A percentile compares a stretch with the other conserved stretches of the same genome.
These are phyloP conservation scores for Oscheius myriophilus DNA, from an alignment of 2,888 invertebrate genomes.

Conservation along the genomic window DNA sequence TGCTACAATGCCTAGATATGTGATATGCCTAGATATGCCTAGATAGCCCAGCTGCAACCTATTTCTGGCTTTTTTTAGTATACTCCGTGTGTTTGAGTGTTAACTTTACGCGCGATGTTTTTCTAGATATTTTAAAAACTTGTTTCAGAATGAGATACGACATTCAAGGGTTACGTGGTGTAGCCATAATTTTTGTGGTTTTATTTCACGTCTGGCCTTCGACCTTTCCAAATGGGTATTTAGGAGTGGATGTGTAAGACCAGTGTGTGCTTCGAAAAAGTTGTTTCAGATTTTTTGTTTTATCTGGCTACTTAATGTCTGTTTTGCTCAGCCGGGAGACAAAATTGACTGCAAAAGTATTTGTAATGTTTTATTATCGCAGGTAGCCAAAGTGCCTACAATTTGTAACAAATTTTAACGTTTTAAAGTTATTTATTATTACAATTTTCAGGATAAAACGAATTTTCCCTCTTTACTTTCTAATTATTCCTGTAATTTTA, in stretches of 20 bases:
- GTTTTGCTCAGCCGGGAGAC: background rate
- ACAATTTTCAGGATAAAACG: conserved; percentile 2
- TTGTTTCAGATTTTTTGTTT: conserved; percentile 1
- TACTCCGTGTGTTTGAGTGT: no score
- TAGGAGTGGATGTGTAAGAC: conserved; percentile 9
- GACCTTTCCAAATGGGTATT: conserved; percentile 9
- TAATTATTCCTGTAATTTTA: background rate
- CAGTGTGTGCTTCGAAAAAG: background rate
- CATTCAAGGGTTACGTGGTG: conserved; percentile 9
- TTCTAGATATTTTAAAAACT: no score
- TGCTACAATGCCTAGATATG: no score
- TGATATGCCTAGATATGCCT: no score
- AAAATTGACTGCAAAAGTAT: background rate
- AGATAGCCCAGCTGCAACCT: no score
- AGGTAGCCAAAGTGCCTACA: background rate
- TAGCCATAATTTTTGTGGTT: conserved; percentile 1
- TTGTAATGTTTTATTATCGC: conserved; percentile 2
- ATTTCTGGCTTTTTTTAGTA: no score
- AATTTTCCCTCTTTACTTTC: conserved; percentile 5
- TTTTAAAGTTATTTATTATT: no score
- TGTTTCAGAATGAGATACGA: no score
- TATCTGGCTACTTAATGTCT: conserved; percentile 12
- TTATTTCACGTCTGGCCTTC: conserved; percentile 14
- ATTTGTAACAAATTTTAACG: background rate
- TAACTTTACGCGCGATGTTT: no score